Evolutionary conservation across 2,888 invertebrate genomes (phyloP), one percentile per base, ranked within the genome.

Genomic region (Amaurobius ferox): DNA sequence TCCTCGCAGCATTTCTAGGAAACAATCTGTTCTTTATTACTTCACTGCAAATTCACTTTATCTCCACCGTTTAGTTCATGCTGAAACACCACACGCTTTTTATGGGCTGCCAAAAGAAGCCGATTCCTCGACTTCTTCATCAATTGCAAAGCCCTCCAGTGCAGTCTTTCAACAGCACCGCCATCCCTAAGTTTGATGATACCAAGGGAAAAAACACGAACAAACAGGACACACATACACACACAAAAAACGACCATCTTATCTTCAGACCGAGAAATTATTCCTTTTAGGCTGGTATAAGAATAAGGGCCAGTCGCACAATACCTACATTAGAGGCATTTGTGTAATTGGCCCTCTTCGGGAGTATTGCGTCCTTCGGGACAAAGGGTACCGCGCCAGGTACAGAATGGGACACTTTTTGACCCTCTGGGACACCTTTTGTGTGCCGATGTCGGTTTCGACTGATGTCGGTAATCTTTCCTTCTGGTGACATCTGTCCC

Each of bases 321-420:
- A 35, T 64, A 32, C 26, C 13, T 71, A 71, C 79, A 80, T 80
- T 80, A 73, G 79, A 29, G 16, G 9, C 7, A 39, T 72, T 71
- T 71, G 39, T 66, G 79, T 79, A 79, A 79, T 79, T 64, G 79
- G 79, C 16, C 44, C 44, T 44, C 44, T 13, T 7, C 2, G n/a
- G 16, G 44, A 5, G 9, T 11, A 2, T 16, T 44, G 16, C 2
- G 44, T 13, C 2, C 44, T 44, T 44, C 2, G 9, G n/a, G 16
- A 44, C 11, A 35, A 44, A 44, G 16, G n/a, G 44, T 2, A n/a
- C 44, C 44, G 16, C 16, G 44, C 9, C 9, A 35, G 6, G 44
- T 44, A 44, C 44, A 16, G 44, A 44, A 44, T 44, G 23, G 67
- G 35, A n/a, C 44, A 48, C 61, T 61, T 68, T 55, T 30, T 61